Evolutionary conservation across 1,140 invertebrate genomes (phyloP).

Genomic region (Drosophila nebulosa): DNA sequence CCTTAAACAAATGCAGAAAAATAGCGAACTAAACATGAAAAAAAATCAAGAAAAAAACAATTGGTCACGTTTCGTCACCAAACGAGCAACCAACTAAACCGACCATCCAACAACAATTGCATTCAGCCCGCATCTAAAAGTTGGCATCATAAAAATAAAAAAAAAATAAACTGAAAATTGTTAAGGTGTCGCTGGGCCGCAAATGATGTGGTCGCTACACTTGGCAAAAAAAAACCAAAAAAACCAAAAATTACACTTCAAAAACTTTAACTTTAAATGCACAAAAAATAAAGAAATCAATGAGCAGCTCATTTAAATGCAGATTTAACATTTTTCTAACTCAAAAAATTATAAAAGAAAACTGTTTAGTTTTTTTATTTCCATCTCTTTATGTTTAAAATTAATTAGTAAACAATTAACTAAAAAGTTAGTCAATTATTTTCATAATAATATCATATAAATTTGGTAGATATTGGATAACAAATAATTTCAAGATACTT

Average conservation of each 20-base stretch:
- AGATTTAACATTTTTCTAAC: no score
- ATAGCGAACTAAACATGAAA: conserved; percentile 10
- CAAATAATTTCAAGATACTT: no score
- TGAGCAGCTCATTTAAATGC: no score
- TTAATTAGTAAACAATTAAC: no score
- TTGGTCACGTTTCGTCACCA: conserved; percentile 70
- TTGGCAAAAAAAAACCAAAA: background rate
- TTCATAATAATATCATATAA: no score
- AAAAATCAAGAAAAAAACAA: conserved; percentile 25
- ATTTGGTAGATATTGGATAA: no score
- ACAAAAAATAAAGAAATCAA: background rate
- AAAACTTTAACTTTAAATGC: no score
- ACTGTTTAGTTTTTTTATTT: no score
- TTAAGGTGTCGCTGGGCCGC: conserved; percentile 29
- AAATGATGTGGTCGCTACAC: background rate
- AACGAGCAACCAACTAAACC: conserved; percentile 2
- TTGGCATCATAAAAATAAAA: conserved; percentile 52
- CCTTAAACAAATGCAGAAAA: conserved; percentile 34
- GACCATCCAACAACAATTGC: conserved; percentile 25
- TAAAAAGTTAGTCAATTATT: no score
- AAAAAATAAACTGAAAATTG: conserved; percentile 1
- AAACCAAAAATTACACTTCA: no score
- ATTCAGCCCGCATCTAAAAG: conserved; percentile 44
- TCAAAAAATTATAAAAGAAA: no score
- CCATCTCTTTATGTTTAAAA: no score